Conservation (phyloP, 2,113 vertebrate genomes). For the Aythya baeri region DNA sequence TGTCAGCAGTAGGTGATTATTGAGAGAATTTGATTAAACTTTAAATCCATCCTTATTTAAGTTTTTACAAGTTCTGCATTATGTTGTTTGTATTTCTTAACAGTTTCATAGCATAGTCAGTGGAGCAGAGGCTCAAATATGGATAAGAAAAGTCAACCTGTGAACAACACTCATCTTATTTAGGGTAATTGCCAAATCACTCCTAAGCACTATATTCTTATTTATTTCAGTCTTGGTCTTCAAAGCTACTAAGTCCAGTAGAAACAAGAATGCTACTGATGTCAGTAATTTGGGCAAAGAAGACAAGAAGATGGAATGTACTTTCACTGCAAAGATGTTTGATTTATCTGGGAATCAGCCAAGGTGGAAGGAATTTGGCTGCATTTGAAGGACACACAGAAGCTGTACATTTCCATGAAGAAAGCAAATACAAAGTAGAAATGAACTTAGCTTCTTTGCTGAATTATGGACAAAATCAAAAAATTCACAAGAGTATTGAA, state of each 20-base stretch:
- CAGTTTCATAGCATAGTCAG: background rate
- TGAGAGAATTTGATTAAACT: slow-evolving; percentile 21
- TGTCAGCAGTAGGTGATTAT: slow-evolving; percentile 14
- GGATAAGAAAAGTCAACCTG: background rate
- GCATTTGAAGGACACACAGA: background rate
- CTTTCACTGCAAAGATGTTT: background rate
- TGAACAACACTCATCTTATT: background rate
- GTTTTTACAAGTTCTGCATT: background rate
- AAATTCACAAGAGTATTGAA: background rate
- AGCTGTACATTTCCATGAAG: background rate
- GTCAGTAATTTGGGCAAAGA: background rate
- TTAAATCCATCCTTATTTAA: background rate
- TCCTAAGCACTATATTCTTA: background rate
- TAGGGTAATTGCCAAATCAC: background rate
- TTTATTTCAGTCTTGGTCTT: background rate
- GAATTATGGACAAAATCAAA: background rate
- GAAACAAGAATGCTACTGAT: background rate
- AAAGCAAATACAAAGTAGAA: background rate
- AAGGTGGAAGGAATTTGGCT: background rate
- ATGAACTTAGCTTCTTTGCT: background rate
- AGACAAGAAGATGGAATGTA: background rate
- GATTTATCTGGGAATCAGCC: background rate
- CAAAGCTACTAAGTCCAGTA: background rate
- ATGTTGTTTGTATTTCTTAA: background rate
- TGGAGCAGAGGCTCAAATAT: background rate